Evolutionary conservation across 30 jellyfish, hydroid and myxozoan species (phyloP).

Genomic region (Turritopsis dohrnii): DNA sequence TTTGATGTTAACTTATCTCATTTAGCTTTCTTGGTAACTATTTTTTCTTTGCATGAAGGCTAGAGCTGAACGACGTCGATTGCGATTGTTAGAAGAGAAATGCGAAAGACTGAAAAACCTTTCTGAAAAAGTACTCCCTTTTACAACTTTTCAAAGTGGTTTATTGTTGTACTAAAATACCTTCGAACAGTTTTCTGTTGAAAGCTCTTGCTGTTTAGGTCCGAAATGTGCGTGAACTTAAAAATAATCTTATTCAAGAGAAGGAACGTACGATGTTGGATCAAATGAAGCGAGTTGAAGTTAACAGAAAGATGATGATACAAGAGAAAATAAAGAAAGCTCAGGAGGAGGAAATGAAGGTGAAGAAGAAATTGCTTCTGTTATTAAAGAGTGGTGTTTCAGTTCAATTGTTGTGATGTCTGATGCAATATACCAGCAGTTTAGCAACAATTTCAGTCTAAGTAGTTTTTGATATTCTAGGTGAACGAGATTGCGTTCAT

Average conservation of each 20-base stretch:
- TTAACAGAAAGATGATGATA: constrained; percentile 60
- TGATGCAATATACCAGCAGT: too few relatives aligned
- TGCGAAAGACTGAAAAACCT: constrained; percentile 55
- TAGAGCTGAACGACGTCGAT: constrained; percentile 84
- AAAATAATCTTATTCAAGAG: constrained; percentile 46
- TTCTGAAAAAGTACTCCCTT: constrained; percentile 53
- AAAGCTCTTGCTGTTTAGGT: constrained; percentile 39
- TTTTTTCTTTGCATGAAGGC: constrained; percentile 37
- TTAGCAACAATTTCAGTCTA: background rate
- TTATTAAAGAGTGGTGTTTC: too few relatives aligned
- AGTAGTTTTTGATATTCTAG: constrained; percentile 14
- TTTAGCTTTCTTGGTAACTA: too few relatives aligned
- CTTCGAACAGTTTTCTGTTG: background rate
- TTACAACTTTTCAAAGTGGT: background rate
- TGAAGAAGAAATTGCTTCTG: too few relatives aligned
- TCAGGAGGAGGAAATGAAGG: constrained; percentile 96
- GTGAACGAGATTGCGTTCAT: constrained; percentile 93
- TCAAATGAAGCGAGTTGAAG: constrained; percentile 80
- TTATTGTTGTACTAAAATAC: background rate
- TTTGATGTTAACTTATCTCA: background rate
- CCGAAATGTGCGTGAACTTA: constrained; percentile 68
- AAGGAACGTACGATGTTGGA: constrained; percentile 50
- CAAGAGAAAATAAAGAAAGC: constrained; percentile 88
- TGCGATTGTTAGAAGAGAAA: constrained; percentile 76
- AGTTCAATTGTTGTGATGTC: too few relatives aligned